Evolutionary conservation across 2,113 vertebrate genomes (phyloP).

Genomic region (Callospermophilus lateralis): DNA sequence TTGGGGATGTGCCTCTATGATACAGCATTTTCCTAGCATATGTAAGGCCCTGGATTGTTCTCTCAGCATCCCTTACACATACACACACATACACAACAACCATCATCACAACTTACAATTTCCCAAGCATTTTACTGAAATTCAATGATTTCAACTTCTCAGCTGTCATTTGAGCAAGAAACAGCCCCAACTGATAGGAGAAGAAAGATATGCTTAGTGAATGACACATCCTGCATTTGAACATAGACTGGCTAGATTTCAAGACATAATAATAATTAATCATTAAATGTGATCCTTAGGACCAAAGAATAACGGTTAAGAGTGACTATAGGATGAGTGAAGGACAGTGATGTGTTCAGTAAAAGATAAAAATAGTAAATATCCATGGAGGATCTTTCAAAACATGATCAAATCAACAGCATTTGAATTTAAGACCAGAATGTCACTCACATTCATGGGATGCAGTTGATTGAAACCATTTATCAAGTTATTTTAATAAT

Average conservation of each 20-base stretch:
- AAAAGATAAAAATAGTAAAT: neutral
- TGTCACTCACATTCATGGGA: neutral
- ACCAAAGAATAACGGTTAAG: neutral
- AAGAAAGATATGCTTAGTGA: neutral
- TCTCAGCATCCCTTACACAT: neutral
- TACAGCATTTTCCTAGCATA: neutral
- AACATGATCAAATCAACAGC: neutral
- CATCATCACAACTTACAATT: neutral
- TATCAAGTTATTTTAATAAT: slow-evolving; percentile 36
- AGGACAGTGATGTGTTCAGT: neutral
- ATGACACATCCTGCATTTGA: neutral
- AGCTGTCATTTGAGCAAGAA: neutral
- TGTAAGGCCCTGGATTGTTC: neutral
- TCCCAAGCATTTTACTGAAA: neutral
- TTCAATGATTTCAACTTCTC: neutral
- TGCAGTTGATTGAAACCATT: neutral
- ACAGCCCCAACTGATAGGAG: neutral
- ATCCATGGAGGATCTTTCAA: neutral
- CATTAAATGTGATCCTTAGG: neutral
- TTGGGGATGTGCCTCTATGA: neutral
- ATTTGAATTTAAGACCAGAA: neutral
- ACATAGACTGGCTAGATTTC: neutral
- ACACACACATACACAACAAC: neutral
- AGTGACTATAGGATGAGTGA: neutral
- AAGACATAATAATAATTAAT: neutral